phyloP scores from a whole-genome alignment of 2,113 vertebrate species.

The Ammodytes marinus region DNA sequence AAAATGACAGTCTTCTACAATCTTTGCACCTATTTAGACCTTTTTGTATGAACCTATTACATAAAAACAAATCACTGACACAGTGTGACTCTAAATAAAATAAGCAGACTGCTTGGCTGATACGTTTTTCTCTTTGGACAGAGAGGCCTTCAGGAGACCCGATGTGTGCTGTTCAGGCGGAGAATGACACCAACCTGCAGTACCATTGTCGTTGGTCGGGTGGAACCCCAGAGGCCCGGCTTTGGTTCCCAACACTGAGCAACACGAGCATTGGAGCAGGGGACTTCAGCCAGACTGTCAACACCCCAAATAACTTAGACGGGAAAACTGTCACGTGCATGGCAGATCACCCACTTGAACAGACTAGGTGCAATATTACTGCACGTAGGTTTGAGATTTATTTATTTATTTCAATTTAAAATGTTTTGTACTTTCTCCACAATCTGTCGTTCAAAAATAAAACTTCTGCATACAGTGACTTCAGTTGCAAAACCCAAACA shows the following conservation, averaged over 20 bases:
- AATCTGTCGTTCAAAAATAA: neutral
- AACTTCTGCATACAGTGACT: neutral
- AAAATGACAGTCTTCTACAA: neutral
- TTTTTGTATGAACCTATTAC: neutral
- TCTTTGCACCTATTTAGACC: neutral
- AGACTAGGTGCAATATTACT: constrained; percentile 61
- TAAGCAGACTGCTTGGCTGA: neutral
- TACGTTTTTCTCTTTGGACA: constrained; percentile 31
- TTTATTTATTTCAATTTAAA: neutral
- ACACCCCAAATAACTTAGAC: constrained; percentile 35
- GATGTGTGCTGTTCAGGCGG: constrained; percentile 65
- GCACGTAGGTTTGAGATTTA: constrained; percentile 60
- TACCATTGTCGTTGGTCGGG: constrained; percentile 75
- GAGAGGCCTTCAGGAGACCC: constrained; percentile 60
- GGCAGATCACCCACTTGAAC: constrained; percentile 57
- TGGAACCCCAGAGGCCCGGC: constrained; percentile 62
- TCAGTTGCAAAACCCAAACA: neutral
- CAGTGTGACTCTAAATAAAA: neutral
- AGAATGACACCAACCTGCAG: constrained; percentile 51
- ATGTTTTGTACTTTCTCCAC: neutral
- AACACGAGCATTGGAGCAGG: constrained; percentile 35
- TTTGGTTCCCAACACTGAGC: constrained; percentile 72
- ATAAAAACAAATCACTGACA: neutral
- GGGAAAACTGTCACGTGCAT: constrained; percentile 62
- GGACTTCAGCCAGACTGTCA: constrained; percentile 55